Percentiles rank a stretch among this genome's conserved stretches.
phyloP scores from a whole-genome alignment of 2,888 invertebrate species.

The Petrophora chlorosata region DNA sequence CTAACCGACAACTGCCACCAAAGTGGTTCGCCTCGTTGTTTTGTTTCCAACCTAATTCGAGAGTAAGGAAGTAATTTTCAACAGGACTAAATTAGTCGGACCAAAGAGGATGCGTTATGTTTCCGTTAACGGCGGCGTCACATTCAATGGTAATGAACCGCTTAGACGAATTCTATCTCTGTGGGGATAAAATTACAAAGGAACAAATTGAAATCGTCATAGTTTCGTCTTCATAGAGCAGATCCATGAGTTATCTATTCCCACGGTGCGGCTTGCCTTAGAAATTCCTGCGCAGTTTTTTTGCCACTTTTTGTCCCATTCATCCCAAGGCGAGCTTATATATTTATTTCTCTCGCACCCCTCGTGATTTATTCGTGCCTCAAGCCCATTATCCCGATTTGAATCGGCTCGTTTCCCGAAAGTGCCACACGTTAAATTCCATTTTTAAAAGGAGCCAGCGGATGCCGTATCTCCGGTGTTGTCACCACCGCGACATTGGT shows the following conservation, averaged over 20 bases:
- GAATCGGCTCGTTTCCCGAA: slow-evolving; percentile 59
- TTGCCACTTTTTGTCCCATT: slow-evolving; percentile 58
- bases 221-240: background rate
- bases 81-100: slow-evolving; percentile 62
- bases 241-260: slow-evolving; percentile 17
- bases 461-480: slow-evolving; percentile 77
- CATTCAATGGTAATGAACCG: slow-evolving; percentile 31
- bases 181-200: slow-evolving; percentile 24
- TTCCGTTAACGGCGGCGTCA: slow-evolving; percentile 57
- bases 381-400: slow-evolving; percentile 60
- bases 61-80: slow-evolving; percentile 62
- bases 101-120: slow-evolving; percentile 62
- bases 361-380: slow-evolving; percentile 68
- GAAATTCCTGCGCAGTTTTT: slow-evolving; percentile 55
- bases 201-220: slow-evolving; percentile 23
- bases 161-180: slow-evolving; percentile 39
- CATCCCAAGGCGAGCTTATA: slow-evolving; percentile 43
- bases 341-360: slow-evolving; percentile 65
- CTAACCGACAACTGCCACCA: slow-evolving; percentile 12
- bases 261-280: slow-evolving; percentile 28
- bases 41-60: slow-evolving; percentile 35
- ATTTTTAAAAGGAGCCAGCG: slow-evolving; percentile 71
- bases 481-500: slow-evolving; percentile 68
- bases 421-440: slow-evolving; percentile 69
- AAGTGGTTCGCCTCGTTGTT: slow-evolving; percentile 28